phyloP scores from a whole-genome alignment of 2,113 vertebrate species.

The Triplophysa dalaica region DNA sequence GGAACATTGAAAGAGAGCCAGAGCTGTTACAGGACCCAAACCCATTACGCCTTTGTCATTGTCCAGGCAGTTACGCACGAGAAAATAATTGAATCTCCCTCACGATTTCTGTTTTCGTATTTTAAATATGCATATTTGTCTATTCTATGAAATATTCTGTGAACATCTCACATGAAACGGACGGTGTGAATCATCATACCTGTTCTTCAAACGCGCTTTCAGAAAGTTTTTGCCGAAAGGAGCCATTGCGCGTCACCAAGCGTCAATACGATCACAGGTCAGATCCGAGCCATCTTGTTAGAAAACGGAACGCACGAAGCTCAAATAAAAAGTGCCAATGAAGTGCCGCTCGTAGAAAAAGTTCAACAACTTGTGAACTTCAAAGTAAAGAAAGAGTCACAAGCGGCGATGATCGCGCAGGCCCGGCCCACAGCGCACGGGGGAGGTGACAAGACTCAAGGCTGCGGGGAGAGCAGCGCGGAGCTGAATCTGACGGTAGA shows the following conservation, averaged over 20 bases:
- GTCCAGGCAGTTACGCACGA: not conserved
- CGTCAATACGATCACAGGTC: slow-evolving; percentile 35
- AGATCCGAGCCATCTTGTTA: slow-evolving; percentile 57
- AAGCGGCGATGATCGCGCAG: not conserved
- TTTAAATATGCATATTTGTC: not conserved
- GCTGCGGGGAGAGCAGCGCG: not conserved
- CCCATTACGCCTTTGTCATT: not conserved
- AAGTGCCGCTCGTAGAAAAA: slow-evolving; percentile 35
- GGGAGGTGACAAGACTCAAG: slow-evolving; percentile 35
- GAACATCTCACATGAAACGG: not conserved
- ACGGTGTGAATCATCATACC: slow-evolving; percentile 69
- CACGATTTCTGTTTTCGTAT: not conserved
- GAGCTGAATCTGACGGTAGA: not conserved
- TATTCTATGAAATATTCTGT: not conserved
- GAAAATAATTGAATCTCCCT: not conserved
- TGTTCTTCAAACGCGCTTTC: slow-evolving; percentile 88
- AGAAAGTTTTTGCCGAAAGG: slow-evolving; percentile 90
- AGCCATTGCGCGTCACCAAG: slow-evolving; percentile 76
- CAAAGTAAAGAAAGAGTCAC: slow-evolving; percentile 25
- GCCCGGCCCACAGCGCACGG: slow-evolving; percentile 43
- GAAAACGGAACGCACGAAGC: not conserved
- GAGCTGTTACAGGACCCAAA: not conserved
- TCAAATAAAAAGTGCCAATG: not conserved
- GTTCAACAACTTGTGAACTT: slow-evolving; percentile 40
- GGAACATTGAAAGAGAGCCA: slow-evolving; percentile 18